phyloP scores from a whole-genome alignment of 2,888 invertebrate species.

The Cataglyphis livida region DNA sequence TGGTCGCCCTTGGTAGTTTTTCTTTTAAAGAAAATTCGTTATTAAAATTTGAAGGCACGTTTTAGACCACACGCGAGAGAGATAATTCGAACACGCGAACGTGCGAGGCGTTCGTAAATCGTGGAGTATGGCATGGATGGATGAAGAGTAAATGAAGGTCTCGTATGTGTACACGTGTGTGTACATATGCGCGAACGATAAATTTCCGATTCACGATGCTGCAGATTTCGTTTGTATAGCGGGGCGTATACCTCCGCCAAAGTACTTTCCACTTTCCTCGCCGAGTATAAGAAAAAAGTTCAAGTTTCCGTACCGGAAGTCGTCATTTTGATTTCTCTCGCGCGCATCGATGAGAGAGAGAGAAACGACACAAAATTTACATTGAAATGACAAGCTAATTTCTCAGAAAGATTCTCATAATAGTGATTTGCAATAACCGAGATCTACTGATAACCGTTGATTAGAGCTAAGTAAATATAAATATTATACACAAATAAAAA shows the following conservation, averaged over 20 bases:
- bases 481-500: neutral
- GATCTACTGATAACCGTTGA: neutral
- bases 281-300: constrained; percentile 45
- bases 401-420: neutral
- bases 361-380: neutral
- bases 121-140: neutral
- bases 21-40: constrained; percentile 21
- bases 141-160: constrained; percentile 23
- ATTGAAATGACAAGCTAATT: constrained; percentile 15
- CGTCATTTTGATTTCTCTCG: constrained; percentile 28
- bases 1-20: neutral
- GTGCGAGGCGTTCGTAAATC: constrained; percentile 34
- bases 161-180: neutral
- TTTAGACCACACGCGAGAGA: constrained; percentile 7
- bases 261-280: constrained; percentile 38
- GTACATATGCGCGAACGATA: constrained; percentile 10
- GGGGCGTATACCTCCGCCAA: constrained; percentile 7
- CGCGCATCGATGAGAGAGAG: neutral
- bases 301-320: neutral
- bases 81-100: constrained; percentile 41
- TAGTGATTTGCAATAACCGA: neutral
- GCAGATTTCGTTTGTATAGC: constrained; percentile 27
- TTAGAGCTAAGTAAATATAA: constrained; percentile 2
- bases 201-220: constrained; percentile 49
- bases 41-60: constrained; percentile 43